Evolutionary conservation across 1,140 invertebrate species (phyloP), one percentile per base, ranked within the genome.

Genomic region (Eriosoma lanigerum): DNA sequence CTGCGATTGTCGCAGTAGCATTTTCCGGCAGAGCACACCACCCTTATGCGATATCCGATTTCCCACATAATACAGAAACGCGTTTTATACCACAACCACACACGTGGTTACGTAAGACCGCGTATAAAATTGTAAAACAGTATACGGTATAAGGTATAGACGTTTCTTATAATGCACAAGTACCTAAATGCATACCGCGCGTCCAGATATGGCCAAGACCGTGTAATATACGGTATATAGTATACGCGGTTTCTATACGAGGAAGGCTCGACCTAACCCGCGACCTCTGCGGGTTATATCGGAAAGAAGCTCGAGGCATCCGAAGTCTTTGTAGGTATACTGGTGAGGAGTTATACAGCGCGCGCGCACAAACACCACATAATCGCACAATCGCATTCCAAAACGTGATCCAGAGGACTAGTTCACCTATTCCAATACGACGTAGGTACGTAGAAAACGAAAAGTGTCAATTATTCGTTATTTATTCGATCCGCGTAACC

Each of bases 401-500:
- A 48, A 68, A 68, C 66, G 66, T 68, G 66, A 68, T 68, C 66
- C 32, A 38, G 32, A 38, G 32, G 32, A 38, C 32, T 38, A 38
- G 32, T 4, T 4, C 3, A 3, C 32, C 32, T 38, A 8, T 38
- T n/a, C n/a, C n/a, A n/a, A n/a, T n/a, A n/a, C n/a, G n/a, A n/a
- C n/a, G n/a, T n/a, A n/a, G n/a, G n/a, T n/a, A n/a, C n/a, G n/a
- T n/a, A n/a, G 26, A 76, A 44, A 60, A 58, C 54, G 54, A 58
- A 56, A 75, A 76, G 73, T 76, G 73, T 76, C 73, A 76, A 76
- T 76, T 76, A 73, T 38, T 73, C 46, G 24, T 73, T 54, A 52
- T 50, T 73, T 73, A 73, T 73, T 19, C 26, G 29, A 12, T 24
- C 54, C 29, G 12, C 17, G 3, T 38, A 38, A 9, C 24, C 21